A percentile compares a stretch with the other conserved stretches of the same genome.
Conservation (phyloP, 2,888 invertebrate species). For the Pseudoips prasinana region DNA sequence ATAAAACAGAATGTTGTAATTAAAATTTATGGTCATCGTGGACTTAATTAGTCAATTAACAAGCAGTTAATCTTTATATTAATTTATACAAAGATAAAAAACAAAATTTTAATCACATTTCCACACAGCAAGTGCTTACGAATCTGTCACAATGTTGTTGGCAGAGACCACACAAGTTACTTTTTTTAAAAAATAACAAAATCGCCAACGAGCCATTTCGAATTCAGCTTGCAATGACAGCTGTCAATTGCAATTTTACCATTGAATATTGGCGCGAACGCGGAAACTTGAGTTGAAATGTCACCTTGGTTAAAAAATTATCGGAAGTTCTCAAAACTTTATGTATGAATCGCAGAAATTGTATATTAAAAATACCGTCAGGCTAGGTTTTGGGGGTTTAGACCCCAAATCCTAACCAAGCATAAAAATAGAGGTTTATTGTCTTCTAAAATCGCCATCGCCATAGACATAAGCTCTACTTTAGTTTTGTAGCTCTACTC, state of each 20-base stretch:
- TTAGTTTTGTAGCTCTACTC: no score
- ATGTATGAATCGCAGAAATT: no score
- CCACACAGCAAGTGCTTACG: slow-evolving; percentile 5
- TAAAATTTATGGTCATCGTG: no score
- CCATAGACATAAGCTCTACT: no score
- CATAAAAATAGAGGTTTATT: no score
- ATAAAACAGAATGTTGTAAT: no score
- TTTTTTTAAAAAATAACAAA: slow-evolving; percentile 21
- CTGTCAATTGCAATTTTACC: slow-evolving; percentile 39
- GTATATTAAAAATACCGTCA: no score
- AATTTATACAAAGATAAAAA: background rate
- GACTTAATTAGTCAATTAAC: slow-evolving; percentile 2
- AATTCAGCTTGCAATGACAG: slow-evolving; percentile 38
- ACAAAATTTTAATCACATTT: slow-evolving; percentile 5
- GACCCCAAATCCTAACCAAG: no score
- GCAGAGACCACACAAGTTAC: slow-evolving; percentile 32
- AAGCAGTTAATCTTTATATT: background rate
- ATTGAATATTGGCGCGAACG: slow-evolving; percentile 28
- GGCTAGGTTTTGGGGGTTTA: no score
- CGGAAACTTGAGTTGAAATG: slow-evolving; percentile 20
- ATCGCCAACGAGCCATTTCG: slow-evolving; percentile 27
- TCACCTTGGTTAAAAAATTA: no score
- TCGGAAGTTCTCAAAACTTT: no score
- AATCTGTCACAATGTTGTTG: slow-evolving; percentile 19
- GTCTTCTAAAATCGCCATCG: no score